Percentiles rank a stretch among this genome's conserved stretches.
Conservation (phyloP, 2,113 vertebrate species). For the Rhabdornis inornatus region DNA sequence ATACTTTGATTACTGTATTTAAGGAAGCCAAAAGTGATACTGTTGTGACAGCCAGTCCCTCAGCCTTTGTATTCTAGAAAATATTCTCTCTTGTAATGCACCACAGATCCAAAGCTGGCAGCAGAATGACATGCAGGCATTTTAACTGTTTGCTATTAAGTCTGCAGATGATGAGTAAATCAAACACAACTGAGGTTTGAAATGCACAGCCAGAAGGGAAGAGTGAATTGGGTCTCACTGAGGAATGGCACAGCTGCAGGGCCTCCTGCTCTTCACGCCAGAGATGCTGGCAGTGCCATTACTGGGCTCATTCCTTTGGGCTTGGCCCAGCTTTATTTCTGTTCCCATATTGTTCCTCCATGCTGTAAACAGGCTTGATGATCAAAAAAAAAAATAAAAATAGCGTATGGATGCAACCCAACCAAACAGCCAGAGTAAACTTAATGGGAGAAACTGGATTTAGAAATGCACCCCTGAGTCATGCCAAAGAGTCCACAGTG, state of each 20-base stretch:
- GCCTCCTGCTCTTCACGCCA: neutral
- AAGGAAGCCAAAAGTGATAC: conserved; percentile 29
- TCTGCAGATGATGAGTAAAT: conserved; percentile 1
- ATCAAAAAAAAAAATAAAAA: conserved; percentile 17
- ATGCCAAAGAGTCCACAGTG: neutral
- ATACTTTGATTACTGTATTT: conserved; percentile 29
- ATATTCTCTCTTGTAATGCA: neutral
- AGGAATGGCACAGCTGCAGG: neutral
- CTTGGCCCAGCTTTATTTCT: conserved; percentile 37
- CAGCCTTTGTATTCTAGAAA: neutral
- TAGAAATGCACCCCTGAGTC: neutral
- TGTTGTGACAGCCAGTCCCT: neutral
- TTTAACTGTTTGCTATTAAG: neutral
- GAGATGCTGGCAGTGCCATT: neutral
- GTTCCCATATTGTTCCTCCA: conserved; percentile 22
- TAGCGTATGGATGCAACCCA: neutral
- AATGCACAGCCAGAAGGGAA: neutral
- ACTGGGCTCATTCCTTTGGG: conserved; percentile 15
- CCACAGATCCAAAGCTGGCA: neutral
- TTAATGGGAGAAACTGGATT: conserved; percentile 10
- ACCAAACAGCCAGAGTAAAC: neutral
- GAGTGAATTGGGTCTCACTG: neutral
- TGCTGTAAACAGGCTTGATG: conserved; percentile 8
- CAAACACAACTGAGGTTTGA: neutral
- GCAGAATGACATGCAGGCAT: neutral